These are phyloP conservation scores for Molorchus minor DNA, from an alignment of 2,888 invertebrate genomes.

Conservation along the genomic window DNA sequence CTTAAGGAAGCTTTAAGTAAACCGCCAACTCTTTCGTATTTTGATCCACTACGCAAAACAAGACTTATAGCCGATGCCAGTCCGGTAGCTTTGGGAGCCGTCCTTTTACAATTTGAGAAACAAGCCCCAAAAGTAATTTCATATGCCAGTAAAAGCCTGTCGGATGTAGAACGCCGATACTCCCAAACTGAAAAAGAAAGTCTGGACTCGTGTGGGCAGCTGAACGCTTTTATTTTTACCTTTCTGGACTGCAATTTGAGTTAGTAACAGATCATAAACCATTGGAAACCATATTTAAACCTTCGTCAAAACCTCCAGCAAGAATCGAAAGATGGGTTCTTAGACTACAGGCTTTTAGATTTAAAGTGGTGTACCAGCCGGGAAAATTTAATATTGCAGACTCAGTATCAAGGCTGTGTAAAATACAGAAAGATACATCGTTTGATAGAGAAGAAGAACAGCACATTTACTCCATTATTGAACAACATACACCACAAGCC, in stretches of 20 bases:
- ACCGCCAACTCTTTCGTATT: too few species aligned
- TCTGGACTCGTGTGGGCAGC: slow-evolving; percentile 55
- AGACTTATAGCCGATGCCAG: slow-evolving; percentile 30
- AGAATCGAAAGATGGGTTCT: too few species aligned
- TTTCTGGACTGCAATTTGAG: slow-evolving; percentile 24
- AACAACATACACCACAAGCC: slow-evolving; percentile 13
- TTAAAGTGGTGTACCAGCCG: slow-evolving; percentile 38
- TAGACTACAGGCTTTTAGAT: too few species aligned
- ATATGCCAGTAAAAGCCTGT: slow-evolving; percentile 29
- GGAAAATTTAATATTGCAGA: slow-evolving; percentile 45
- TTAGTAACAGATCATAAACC: too few species aligned
- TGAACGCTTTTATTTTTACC: slow-evolving; percentile 54
- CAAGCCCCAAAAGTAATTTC: slow-evolving; percentile 27
- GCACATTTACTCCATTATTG: slow-evolving; percentile 13
- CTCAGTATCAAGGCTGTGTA: slow-evolving; percentile 39
- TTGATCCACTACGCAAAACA: neutral
- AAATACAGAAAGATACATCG: neutral
- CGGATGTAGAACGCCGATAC: slow-evolving; percentile 35
- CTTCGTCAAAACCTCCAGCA: too few species aligned
- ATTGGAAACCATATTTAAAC: too few species aligned
- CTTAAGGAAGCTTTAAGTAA: too few species aligned
- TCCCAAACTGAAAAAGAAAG: too few species aligned
- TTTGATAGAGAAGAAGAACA: slow-evolving; percentile 16
- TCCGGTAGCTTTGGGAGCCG: slow-evolving; percentile 22
- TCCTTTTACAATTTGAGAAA: neutral